Evolutionary conservation across 2,888 invertebrate genomes (phyloP).

Genomic region (Phortica magna): DNA sequence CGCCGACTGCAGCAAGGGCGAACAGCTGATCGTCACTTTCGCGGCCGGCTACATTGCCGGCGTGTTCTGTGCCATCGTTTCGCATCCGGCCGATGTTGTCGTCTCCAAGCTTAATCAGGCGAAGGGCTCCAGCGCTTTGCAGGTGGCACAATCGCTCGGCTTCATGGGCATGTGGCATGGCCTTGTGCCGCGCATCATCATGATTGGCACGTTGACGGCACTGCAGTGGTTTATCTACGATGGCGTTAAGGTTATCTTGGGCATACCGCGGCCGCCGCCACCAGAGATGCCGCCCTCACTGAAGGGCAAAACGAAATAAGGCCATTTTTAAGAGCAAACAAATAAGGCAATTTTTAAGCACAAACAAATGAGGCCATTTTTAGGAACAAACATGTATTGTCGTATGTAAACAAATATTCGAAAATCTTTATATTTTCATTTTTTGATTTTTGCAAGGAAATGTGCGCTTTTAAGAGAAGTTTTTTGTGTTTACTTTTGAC

Average conservation of each 20-base stretch:
- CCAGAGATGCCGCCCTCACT: slow-evolving; percentile 93
- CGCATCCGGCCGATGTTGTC: slow-evolving; percentile 91
- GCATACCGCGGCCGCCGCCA: slow-evolving; percentile 89
- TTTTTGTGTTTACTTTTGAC: no score
- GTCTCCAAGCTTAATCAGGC: slow-evolving; percentile 91
- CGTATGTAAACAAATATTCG: no score
- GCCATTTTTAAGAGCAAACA: no score
- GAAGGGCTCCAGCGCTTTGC: slow-evolving; percentile 78
- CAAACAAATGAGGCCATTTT: no score
- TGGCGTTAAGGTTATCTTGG: slow-evolving; percentile 86
- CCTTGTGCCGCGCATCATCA: slow-evolving; percentile 88
- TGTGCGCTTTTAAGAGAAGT: no score
- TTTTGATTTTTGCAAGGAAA: no score
- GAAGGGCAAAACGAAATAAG: slow-evolving; percentile 74
- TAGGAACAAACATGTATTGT: no score
- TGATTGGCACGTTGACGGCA: slow-evolving; percentile 93
- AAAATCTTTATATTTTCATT: no score
- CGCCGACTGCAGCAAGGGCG: slow-evolving; percentile 85
- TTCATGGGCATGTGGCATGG: slow-evolving; percentile 87
- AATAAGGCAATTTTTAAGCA: no score
- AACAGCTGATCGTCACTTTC: slow-evolving; percentile 90
- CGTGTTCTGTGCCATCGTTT: slow-evolving; percentile 92
- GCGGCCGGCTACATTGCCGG: slow-evolving; percentile 92
- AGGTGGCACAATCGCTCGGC: slow-evolving; percentile 64
- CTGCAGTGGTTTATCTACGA: slow-evolving; percentile 94